Conservation (phyloP, 92 coral and sea anemone species). For the Palythoa grandiflora region DNA sequence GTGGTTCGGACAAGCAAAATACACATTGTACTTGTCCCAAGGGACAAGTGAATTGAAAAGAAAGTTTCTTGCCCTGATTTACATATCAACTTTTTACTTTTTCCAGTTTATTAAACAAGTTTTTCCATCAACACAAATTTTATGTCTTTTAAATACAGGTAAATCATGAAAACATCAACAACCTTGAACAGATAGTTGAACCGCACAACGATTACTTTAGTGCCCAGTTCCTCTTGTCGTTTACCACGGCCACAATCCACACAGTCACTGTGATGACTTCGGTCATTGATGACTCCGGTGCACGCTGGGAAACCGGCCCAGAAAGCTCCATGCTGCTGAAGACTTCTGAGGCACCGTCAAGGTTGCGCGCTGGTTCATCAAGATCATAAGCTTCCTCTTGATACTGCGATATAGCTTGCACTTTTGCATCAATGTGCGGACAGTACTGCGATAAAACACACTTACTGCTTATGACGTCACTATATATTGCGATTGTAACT, state of each 20-base stretch:
- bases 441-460: too few species aligned
- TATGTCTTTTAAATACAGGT: constrained; percentile 56
- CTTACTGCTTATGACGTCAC: too few species aligned
- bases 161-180: constrained; percentile 69
- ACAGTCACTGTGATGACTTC: constrained; percentile 86
- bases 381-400: constrained; percentile 27
- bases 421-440: too few species aligned
- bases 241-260: constrained; percentile 73
- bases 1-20: too few species aligned
- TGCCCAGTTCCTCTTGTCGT: constrained; percentile 96
- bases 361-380: constrained; percentile 66
- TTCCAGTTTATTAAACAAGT: not conserved
- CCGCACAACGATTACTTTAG: constrained; percentile 98
- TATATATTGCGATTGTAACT: too few species aligned
- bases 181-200: constrained; percentile 90
- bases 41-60: too few species aligned
- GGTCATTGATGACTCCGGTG: constrained; percentile 88
- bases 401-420: too few species aligned
- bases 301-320: constrained; percentile 96
- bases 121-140: not conserved
- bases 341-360: constrained; percentile 74
- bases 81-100: not conserved
- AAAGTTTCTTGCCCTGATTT: too few species aligned
- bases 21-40: too few species aligned
- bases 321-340: constrained; percentile 82